Evolutionary conservation across 2,888 invertebrate genomes (phyloP).

Genomic region (Oasisia sp.): DNA sequence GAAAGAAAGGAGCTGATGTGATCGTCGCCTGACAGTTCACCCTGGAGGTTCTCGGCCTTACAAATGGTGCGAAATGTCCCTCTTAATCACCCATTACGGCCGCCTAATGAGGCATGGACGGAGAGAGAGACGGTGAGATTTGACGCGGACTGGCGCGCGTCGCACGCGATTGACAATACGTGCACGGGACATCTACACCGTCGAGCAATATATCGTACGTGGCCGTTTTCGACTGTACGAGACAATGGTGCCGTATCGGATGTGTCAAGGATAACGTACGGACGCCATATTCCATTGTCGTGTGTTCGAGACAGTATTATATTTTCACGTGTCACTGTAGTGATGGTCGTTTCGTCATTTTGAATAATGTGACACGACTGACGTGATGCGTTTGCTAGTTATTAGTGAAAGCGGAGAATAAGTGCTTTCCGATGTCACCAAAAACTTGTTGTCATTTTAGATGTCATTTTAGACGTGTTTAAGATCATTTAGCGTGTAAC

Average conservation of each 20-base stretch:
- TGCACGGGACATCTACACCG: not conserved
- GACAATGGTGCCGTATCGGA: not conserved
- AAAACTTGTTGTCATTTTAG: too few species aligned
- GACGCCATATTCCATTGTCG: not conserved
- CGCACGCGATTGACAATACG: not conserved
- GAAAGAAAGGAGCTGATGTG: slow-evolving; percentile 9
- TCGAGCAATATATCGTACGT: not conserved
- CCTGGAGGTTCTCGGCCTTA: not conserved
- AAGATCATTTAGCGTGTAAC: too few species aligned
- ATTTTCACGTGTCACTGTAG: too few species aligned
- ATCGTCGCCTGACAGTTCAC: not conserved
- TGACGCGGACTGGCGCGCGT: not conserved
- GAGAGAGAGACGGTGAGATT: not conserved
- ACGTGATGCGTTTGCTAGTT: too few species aligned
- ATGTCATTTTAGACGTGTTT: too few species aligned
- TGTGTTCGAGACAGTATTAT: too few species aligned
- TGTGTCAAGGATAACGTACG: not conserved
- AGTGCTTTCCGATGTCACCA: too few species aligned
- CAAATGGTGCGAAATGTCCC: not conserved
- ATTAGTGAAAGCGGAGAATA: too few species aligned
- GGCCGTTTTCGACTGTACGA: not conserved
- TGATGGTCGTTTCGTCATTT: too few species aligned
- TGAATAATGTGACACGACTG: too few species aligned
- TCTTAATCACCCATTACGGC: slow-evolving; percentile 3
- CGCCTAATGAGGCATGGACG: not conserved